A percentile compares a stretch with the other conserved stretches of the same genome.
Conservation (phyloP, 2,797 vertebrate species). For the Clarias platycephalus region DNA sequence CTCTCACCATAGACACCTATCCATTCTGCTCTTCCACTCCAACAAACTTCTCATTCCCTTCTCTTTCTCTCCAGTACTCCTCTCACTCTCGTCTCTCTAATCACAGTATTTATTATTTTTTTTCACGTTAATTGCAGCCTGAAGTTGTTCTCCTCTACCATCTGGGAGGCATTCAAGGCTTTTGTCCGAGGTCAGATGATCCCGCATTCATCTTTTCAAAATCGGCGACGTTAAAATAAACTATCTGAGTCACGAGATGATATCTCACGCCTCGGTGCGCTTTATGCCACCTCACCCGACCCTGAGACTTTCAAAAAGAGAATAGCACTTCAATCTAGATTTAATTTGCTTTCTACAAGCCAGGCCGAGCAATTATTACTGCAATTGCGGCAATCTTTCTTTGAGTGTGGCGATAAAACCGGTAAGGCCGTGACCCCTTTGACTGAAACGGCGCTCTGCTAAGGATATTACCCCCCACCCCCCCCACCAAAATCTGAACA, state of each 20-base stretch:
- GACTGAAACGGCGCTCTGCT: background rate
- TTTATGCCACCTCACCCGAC: background rate
- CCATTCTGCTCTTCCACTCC: background rate
- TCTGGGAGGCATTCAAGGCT: background rate
- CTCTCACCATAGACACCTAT: background rate
- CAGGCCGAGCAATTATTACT: slow-evolving; percentile 12
- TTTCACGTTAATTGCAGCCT: background rate
- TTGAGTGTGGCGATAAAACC: slow-evolving; percentile 5
- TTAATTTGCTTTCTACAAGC: slow-evolving; percentile 35
- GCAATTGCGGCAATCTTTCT: background rate
- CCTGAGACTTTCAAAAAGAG: slow-evolving; percentile 53
- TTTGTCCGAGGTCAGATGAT: slow-evolving; percentile 4
- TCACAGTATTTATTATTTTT: background rate
- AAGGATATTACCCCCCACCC: background rate
- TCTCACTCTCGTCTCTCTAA: background rate
- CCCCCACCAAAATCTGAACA: background rate
- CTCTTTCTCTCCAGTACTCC: background rate
- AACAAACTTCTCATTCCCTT: background rate
- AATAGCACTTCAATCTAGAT: slow-evolving; percentile 15
- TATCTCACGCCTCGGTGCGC: slow-evolving; percentile 12
- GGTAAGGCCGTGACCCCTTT: background rate
- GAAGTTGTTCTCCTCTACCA: slow-evolving; percentile 11
- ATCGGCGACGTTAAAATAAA: background rate
- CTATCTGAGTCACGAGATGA: slow-evolving; percentile 3
- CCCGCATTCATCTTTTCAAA: background rate